phyloP scores from a whole-genome alignment of 1,140 invertebrate species.

The Thaumatotibia leucotreta region DNA sequence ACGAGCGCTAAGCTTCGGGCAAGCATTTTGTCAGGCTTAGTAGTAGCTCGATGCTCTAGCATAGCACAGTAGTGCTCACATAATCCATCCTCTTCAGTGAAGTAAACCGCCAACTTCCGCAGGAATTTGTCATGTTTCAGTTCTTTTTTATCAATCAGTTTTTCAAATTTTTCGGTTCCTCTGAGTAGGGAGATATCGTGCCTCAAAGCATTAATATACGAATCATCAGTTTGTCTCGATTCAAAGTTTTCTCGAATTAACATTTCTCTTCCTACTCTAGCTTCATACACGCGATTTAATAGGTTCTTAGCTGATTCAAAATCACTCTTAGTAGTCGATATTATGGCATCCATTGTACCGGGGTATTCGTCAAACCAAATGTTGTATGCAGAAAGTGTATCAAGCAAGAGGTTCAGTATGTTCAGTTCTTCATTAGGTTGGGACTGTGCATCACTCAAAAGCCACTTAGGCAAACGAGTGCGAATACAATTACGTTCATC shows the following conservation, averaged over 20 bases:
- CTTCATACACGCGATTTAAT: constrained; percentile 27
- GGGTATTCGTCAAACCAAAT: not conserved
- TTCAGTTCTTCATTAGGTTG: not conserved
- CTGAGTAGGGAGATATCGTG: constrained; percentile 17
- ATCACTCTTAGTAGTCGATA: no score
- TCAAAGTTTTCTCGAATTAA: constrained; percentile 33
- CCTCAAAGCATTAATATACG: constrained; percentile 41
- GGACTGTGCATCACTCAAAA: not conserved
- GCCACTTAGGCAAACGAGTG: not conserved
- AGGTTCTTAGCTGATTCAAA: constrained; percentile 25
- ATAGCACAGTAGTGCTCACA: constrained; percentile 26
- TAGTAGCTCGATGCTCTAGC: constrained; percentile 22
- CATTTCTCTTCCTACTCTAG: constrained; percentile 31
- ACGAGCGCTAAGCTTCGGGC: constrained; percentile 17
- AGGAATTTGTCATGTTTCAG: constrained; percentile 34
- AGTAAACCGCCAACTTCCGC: constrained; percentile 35
- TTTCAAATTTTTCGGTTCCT: not conserved
- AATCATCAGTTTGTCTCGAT: constrained; percentile 28
- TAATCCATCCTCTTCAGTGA: constrained; percentile 35
- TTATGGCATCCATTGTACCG: constrained; percentile 11
- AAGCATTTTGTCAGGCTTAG: no score
- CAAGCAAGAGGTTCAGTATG: not conserved
- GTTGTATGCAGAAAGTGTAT: constrained; percentile 1
- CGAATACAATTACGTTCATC: not conserved
- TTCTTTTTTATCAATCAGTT: no score